These are phyloP conservation scores for Malacoraja senta DNA, from an alignment of 2,797 vertebrate genomes.

Conservation along the genomic window DNA sequence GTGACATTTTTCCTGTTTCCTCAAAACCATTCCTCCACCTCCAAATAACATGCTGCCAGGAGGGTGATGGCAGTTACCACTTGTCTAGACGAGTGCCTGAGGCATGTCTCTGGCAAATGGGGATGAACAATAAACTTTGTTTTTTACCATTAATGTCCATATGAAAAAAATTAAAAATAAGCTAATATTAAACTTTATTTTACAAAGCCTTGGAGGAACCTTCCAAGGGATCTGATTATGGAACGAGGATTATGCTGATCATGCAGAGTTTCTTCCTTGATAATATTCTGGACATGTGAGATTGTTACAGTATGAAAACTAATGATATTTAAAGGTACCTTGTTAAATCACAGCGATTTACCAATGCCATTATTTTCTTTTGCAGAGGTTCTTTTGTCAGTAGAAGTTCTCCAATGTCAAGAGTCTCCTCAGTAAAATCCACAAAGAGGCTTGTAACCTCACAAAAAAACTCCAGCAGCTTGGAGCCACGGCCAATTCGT, in stretches of 20 bases:
- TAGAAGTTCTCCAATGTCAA: constrained; percentile 71
- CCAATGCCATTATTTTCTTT: constrained; percentile 24
- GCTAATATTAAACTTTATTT: background rate
- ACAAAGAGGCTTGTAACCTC: constrained; percentile 64
- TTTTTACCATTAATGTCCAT: no score
- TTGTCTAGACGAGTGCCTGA: no score
- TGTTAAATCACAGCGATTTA: background rate
- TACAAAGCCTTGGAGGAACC: background rate
- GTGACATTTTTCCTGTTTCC: no score
- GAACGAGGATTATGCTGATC: background rate
- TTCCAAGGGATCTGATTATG: background rate
- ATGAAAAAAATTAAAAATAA: no score
- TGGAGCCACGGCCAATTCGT: constrained; percentile 70
- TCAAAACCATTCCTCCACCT: no score
- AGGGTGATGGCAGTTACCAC: no score
- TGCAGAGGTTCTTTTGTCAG: constrained; percentile 61
- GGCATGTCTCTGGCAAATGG: no score
- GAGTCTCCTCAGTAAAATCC: constrained; percentile 55
- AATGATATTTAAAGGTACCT: background rate
- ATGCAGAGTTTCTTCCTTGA: background rate
- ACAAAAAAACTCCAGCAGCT: constrained; percentile 53
- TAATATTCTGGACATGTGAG: background rate
- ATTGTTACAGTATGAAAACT: background rate
- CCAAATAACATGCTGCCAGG: no score
- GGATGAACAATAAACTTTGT: no score